A percentile compares a stretch with the other conserved stretches of the same genome.
Conservation (phyloP, 2,888 invertebrate species). For the Yponomeuta sedellus region DNA sequence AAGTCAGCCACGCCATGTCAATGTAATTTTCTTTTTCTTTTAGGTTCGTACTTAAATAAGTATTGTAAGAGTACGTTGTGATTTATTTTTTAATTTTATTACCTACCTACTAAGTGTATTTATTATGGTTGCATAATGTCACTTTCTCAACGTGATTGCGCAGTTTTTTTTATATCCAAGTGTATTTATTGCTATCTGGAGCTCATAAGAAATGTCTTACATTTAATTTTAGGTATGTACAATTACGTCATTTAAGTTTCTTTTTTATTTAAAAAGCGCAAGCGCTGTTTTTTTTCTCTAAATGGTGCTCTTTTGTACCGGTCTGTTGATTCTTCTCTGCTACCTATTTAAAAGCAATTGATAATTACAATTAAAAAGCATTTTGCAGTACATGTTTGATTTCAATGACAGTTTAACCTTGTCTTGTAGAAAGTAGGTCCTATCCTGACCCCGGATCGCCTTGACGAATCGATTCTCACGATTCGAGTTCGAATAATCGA, state of each 20-base stretch:
- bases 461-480: constrained; percentile 49
- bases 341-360: constrained; percentile 5
- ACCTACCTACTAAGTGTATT: neutral
- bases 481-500: constrained; percentile 27
- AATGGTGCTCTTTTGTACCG: constrained; percentile 3
- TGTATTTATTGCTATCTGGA: constrained; percentile 5
- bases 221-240: neutral
- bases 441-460: constrained; percentile 33
- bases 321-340: neutral
- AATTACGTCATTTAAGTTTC: neutral
- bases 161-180: neutral
- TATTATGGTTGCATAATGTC: constrained; percentile 6
- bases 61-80: constrained; percentile 41
- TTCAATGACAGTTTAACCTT: constrained; percentile 36
- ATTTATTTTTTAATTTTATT: constrained; percentile 27
- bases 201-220: neutral
- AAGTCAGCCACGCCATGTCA: constrained; percentile 74
- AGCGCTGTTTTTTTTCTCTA: neutral
- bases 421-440: constrained; percentile 50
- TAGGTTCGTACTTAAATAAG: constrained; percentile 25
- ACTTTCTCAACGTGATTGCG: constrained; percentile 4
- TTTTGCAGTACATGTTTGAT: constrained; percentile 11
- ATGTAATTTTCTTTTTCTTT: constrained; percentile 40
- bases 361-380: constrained; percentile 8
- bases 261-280: constrained; percentile 5